Evolutionary conservation across 1,140 invertebrate genomes (phyloP), one percentile per base, ranked within the genome.

Genomic region (Sinella curviseta): DNA sequence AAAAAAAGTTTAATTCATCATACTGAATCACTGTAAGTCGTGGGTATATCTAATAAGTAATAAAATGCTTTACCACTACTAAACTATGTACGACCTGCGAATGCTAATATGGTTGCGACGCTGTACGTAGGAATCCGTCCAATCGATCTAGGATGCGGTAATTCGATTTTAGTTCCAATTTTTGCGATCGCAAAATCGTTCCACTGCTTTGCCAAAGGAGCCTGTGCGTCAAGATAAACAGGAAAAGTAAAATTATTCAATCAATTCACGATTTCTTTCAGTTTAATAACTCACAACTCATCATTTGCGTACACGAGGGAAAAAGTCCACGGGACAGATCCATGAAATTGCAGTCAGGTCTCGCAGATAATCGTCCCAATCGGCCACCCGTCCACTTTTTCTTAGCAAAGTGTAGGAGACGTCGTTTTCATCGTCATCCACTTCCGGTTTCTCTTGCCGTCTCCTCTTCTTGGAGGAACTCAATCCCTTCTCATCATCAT

Each of bases 401-500:
- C 65, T 24, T 8, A 70, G n/a, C 26, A 30, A 33, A 33, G 65
- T 70, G 65, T 8, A 70, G 14, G 65, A 48, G 26, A 57, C 31
- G n/a, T n/a, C 17, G 31, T 55, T 60, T 60, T 60, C 1, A 1
- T 39, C 28, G 2, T 28, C 39, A 24, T 16, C 31, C 12, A 26
- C 57, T 60, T 60, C 24, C 57, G 57, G 20, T 20, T 20, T 20
- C 39, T 48, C 20, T 20, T n/a, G n/a, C n/a, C n/a, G n/a, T n/a
- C n/a, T n/a, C n/a, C n/a, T n/a, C n/a, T n/a, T n/a, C n/a, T n/a
- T n/a, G n/a, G n/a, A n/a, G n/a, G n/a, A n/a, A n/a, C n/a, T n/a
- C n/a, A n/a, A n/a, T n/a, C n/a, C n/a, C n/a, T n/a, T 16, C 26
- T 70, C 16, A 26, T 79, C 8, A 39, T 79, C 30, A 79, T 48